phyloP scores from a whole-genome alignment of 2,888 invertebrate genomes.

The Biston stratarius region DNA sequence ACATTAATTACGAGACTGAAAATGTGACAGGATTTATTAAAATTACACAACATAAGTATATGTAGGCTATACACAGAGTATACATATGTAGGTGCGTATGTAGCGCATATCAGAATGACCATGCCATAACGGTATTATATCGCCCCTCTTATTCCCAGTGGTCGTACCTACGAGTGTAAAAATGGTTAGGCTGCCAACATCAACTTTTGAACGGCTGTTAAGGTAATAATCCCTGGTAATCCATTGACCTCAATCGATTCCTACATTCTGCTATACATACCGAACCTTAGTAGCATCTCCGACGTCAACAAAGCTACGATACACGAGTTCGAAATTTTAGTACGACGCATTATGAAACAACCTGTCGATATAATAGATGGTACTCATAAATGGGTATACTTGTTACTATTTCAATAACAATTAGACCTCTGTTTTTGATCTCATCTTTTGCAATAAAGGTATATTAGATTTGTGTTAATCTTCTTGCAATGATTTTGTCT shows the following conservation, averaged over 20 bases:
- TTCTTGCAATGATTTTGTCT: too few species aligned
- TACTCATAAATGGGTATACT: neutral
- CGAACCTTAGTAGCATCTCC: constrained; percentile 18
- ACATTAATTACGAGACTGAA: neutral
- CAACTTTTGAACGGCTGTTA: constrained; percentile 27
- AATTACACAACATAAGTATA: constrained; percentile 31
- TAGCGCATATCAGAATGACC: constrained; percentile 39
- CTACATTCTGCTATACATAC: constrained; percentile 21
- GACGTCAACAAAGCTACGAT: constrained; percentile 27
- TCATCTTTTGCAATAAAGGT: neutral
- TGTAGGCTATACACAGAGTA: constrained; percentile 39
- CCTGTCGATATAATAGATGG: constrained; percentile 1
- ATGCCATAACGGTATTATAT: constrained; percentile 42
- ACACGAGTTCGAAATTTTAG: constrained; percentile 2
- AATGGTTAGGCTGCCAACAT: constrained; percentile 23
- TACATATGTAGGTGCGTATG: neutral
- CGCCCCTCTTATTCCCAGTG: constrained; percentile 52
- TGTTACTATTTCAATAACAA: neutral
- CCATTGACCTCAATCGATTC: constrained; percentile 39
- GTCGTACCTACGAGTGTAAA: constrained; percentile 35
- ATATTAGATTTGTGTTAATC: too few species aligned
- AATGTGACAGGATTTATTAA: constrained; percentile 9
- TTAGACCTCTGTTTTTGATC: neutral
- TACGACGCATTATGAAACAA: constrained; percentile 5
- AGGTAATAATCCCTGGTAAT: constrained; percentile 38